Conservation (phyloP, 2,888 invertebrate genomes). For the Drosophila paracracens region DNA sequence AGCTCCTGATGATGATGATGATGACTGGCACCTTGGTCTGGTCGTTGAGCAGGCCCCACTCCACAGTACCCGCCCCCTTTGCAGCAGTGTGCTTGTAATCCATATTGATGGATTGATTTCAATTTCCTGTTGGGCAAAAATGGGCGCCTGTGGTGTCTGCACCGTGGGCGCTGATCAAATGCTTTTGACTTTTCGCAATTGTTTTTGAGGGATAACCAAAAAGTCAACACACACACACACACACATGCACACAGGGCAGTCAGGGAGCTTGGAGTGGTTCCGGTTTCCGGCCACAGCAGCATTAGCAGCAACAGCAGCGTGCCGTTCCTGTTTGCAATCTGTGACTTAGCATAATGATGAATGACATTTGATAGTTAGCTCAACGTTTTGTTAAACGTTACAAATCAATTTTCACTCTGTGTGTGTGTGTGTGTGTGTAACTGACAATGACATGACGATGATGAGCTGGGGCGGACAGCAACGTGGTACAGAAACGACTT, state of each 20-base stretch:
- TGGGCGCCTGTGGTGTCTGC: slow-evolving; percentile 19
- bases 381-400: slow-evolving; percentile 72
- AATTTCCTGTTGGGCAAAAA: slow-evolving; percentile 82
- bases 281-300: slow-evolving; percentile 68
- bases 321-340: slow-evolving; percentile 9
- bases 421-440: slow-evolving; percentile 18
- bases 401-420: slow-evolving; percentile 77
- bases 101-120: slow-evolving; percentile 85
- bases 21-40: slow-evolving; percentile 71
- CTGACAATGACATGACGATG: slow-evolving; percentile 62
- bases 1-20: slow-evolving; percentile 34
- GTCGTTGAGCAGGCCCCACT: slow-evolving; percentile 9
- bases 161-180: slow-evolving; percentile 40
- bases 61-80: neutral
- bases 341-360: slow-evolving; percentile 80
- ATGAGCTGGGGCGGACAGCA: slow-evolving; percentile 32
- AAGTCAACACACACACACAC: slow-evolving; percentile 51
- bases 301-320: neutral
- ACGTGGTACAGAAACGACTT: slow-evolving; percentile 42
- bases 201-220: slow-evolving; percentile 64
- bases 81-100: slow-evolving; percentile 71
- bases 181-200: slow-evolving; percentile 58
- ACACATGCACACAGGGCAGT: neutral
- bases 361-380: slow-evolving; percentile 75
- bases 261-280: slow-evolving; percentile 68